Evolutionary conservation across 1,140 invertebrate genomes (phyloP).

Genomic region (Megalopta genalis): DNA sequence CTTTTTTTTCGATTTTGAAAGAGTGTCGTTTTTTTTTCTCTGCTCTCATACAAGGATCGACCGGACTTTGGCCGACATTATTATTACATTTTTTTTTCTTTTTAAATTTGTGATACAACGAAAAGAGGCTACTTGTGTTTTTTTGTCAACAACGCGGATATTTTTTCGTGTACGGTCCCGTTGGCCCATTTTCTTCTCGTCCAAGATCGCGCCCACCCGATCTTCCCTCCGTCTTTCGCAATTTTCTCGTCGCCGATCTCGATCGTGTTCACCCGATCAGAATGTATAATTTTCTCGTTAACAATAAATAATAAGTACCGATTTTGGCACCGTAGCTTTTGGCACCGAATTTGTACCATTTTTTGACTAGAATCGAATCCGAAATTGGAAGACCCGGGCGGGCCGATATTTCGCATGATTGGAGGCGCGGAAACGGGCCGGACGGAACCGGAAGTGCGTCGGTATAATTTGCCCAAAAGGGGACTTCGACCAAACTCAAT

Average conservation of each 20-base stretch:
- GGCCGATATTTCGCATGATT: neutral
- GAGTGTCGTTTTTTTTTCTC: conserved; percentile 73
- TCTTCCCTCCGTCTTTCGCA: neutral
- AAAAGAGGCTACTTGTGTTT: conserved; percentile 78
- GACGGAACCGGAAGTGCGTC: conserved; percentile 75
- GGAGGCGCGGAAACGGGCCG: conserved; percentile 37
- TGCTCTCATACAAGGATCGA: conserved; percentile 75
- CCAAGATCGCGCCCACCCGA: conserved; percentile 17
- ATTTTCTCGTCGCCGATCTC: conserved; percentile 17
- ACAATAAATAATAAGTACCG: conserved; percentile 76
- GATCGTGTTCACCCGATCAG: conserved; percentile 8
- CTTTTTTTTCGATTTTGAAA: conserved; percentile 64
- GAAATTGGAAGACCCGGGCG: conserved; percentile 57
- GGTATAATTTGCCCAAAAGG: conserved; percentile 80
- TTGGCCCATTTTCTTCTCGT: conserved; percentile 39
- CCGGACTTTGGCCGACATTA: conserved; percentile 66
- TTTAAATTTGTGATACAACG: conserved; percentile 72
- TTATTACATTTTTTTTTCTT: neutral
- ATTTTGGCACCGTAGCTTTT: conserved; percentile 60
- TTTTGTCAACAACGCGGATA: conserved; percentile 78
- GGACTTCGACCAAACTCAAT: conserved; percentile 80
- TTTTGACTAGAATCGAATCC: conserved; percentile 81
- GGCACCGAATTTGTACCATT: conserved; percentile 75
- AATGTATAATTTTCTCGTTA: neutral
- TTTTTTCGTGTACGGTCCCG: conserved; percentile 72